These are phyloP conservation scores for Neosalanx taihuensis DNA, from an alignment of 2,797 vertebrate genomes.

Conservation along the genomic window DNA sequence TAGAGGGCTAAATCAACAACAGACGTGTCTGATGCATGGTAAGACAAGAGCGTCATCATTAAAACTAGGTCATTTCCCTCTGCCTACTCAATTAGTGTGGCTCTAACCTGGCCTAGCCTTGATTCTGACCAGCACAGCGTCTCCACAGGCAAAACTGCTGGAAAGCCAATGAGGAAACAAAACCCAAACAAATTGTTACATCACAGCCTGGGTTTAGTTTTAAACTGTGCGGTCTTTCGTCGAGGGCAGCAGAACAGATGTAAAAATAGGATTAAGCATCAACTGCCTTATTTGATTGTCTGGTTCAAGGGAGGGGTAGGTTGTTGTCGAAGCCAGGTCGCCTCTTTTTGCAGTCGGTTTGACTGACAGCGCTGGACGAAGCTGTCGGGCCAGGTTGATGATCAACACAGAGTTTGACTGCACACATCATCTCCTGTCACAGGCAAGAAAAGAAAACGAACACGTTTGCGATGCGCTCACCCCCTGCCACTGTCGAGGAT, in stretches of 20 bases:
- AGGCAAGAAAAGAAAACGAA: not conserved
- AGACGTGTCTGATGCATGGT: not conserved
- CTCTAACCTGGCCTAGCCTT: not conserved
- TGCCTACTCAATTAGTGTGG: slow-evolving; percentile 2
- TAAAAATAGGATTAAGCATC: too few relatives aligned
- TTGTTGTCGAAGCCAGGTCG: too few relatives aligned
- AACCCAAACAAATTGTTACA: not conserved
- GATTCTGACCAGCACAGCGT: not conserved
- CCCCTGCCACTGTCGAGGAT: slow-evolving; percentile 6
- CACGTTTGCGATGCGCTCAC: not conserved
- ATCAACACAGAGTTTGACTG: not conserved
- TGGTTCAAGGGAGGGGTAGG: too few relatives aligned
- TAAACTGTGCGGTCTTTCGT: not conserved
- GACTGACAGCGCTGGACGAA: too few relatives aligned
- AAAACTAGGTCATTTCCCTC: not conserved
- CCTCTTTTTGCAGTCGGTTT: too few relatives aligned
- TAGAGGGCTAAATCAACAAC: not conserved
- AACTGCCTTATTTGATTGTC: too few relatives aligned
- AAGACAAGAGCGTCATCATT: slow-evolving; percentile 1
- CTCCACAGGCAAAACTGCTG: not conserved
- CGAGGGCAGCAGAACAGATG: too few relatives aligned
- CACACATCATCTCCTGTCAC: not conserved
- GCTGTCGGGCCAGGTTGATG: not conserved
- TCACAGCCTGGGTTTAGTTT: not conserved
- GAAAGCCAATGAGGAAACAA: not conserved